Percentiles rank a stretch among this genome's conserved stretches.
phyloP scores from a whole-genome alignment of 2,113 vertebrate genomes.

The Salvelinus sp. region DNA sequence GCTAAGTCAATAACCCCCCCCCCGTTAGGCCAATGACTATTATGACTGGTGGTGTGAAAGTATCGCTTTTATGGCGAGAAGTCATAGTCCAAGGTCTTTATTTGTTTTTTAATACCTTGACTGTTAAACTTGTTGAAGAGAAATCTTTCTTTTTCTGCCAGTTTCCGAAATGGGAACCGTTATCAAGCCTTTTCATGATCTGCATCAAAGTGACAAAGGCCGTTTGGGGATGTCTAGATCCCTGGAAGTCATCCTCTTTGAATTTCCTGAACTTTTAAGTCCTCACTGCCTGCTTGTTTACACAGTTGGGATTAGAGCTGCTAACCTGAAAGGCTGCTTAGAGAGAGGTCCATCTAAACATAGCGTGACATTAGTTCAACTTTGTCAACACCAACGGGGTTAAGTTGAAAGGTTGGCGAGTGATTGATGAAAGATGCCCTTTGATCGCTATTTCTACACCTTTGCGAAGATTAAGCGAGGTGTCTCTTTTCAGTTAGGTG shows the following conservation, averaged over 20 bases:
- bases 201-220: background rate
- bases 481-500: conserved; percentile 2
- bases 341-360: conserved; percentile 31
- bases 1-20: no score
- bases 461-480: background rate
- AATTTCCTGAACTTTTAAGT: background rate
- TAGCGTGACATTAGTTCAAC: conserved; percentile 30
- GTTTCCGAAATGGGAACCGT: background rate
- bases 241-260: conserved; percentile 12
- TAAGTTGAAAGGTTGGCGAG: conserved; percentile 4
- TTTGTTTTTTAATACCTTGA: background rate
- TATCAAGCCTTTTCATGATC: background rate
- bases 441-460: background rate
- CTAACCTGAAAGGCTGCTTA: conserved; percentile 25
- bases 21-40: background rate
- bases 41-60: conserved; percentile 18
- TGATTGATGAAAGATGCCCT: conserved; percentile 13
- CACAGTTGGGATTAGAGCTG: conserved; percentile 17
- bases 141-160: no score
- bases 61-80: conserved; percentile 24
- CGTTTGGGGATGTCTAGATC: conserved; percentile 27
- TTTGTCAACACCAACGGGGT: conserved; percentile 20
- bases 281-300: conserved; percentile 17
- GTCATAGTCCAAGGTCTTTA: conserved; percentile 14
- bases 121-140: no score